phyloP scores from a whole-genome alignment of 2,888 invertebrate genomes.

The Morinoia aosen region DNA sequence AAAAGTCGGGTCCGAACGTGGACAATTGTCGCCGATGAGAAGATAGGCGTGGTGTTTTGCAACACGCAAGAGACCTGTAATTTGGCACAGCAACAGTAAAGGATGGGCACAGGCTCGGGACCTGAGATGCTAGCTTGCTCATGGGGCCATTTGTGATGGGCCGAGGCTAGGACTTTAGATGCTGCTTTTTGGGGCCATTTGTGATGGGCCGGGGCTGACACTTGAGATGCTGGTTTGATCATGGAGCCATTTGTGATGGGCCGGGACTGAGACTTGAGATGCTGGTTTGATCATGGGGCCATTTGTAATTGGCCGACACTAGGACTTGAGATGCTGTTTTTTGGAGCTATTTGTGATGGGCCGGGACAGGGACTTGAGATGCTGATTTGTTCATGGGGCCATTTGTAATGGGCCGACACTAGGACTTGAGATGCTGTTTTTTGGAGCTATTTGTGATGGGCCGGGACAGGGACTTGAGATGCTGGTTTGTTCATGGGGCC shows the following conservation, averaged over 20 bases:
- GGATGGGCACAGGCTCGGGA: background rate
- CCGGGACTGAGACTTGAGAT: too few relatives aligned
- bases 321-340: too few relatives aligned
- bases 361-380: too few relatives aligned
- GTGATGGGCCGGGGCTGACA: background rate
- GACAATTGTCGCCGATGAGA: constrained; percentile 53
- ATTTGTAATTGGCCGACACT: too few relatives aligned
- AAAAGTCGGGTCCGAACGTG: constrained; percentile 44
- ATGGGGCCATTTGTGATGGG: constrained; percentile 18
- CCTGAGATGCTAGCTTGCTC: constrained; percentile 19
- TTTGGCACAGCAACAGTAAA: constrained; percentile 49
- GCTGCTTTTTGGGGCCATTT: background rate
- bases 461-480: too few relatives aligned
- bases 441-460: too few relatives aligned
- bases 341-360: too few relatives aligned
- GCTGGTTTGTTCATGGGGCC: too few relatives aligned
- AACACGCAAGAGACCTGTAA: constrained; percentile 50
- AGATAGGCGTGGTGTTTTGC: constrained; percentile 52
- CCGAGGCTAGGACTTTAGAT: background rate
- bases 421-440: too few relatives aligned
- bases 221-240: background rate
- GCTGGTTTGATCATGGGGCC: too few relatives aligned
- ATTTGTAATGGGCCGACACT: too few relatives aligned
- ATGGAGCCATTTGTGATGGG: background rate
- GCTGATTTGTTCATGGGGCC: too few relatives aligned